These are phyloP conservation scores for Delia radicum DNA, from an alignment of 1,140 invertebrate species.

Conservation along the genomic window DNA sequence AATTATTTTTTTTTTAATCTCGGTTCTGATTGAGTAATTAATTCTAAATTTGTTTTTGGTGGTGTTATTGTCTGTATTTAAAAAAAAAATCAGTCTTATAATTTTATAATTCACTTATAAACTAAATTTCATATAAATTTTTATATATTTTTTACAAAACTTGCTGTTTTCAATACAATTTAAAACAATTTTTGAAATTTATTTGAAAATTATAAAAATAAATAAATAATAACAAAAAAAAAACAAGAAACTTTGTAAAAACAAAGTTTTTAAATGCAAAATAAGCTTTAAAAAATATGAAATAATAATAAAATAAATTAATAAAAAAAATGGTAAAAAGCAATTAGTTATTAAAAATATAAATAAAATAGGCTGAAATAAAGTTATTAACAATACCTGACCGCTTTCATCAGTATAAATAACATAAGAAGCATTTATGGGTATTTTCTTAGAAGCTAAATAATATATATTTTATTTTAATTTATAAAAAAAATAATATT, in stretches of 20 bases:
- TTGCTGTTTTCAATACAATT: background rate
- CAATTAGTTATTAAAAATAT: background rate
- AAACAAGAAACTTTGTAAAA: background rate
- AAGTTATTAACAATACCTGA: slow-evolving; percentile 68
- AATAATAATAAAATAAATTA: background rate
- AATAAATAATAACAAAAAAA: background rate
- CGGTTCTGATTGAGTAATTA: background rate
- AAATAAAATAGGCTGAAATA: background rate
- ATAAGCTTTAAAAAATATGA: background rate
- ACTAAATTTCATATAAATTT: background rate
- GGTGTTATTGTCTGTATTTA: background rate
- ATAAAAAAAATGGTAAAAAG: background rate
- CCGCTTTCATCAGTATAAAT: slow-evolving; percentile 93
- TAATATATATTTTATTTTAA: background rate
- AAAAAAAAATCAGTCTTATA: background rate
- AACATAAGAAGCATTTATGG: slow-evolving; percentile 86
- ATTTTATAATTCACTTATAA: background rate
- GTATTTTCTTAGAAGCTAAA: slow-evolving; percentile 62
- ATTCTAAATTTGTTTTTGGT: background rate
- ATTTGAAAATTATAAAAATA: background rate
- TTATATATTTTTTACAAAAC: background rate
- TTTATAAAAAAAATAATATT: background rate
- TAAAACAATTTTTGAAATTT: background rate
- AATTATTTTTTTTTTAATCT: background rate
- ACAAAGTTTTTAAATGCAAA: background rate